These are phyloP conservation scores for Cryptus viduatorius DNA, from an alignment of 2,888 invertebrate genomes.

Conservation along the genomic window DNA sequence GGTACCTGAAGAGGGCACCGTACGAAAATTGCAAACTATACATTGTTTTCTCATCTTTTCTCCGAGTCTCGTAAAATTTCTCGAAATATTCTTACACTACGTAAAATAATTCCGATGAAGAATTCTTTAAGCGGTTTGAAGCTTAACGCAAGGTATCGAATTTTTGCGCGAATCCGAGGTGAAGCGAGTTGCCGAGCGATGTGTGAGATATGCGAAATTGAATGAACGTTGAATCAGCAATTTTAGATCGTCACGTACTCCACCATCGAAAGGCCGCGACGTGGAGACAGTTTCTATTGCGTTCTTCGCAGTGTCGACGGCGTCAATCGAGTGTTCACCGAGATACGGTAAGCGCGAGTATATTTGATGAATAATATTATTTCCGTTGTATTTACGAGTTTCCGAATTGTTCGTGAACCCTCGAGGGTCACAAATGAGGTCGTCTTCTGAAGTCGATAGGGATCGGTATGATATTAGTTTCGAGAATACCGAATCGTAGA, in stretches of 20 bases:
- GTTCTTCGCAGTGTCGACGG: slow-evolving; percentile 17
- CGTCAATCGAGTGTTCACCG: slow-evolving; percentile 6
- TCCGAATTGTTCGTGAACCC: not conserved
- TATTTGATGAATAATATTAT: not conserved
- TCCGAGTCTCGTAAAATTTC: not conserved
- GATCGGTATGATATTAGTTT: not conserved
- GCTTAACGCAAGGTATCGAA: not conserved
- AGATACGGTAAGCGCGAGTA: not conserved
- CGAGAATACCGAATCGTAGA: not conserved
- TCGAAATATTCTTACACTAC: not conserved
- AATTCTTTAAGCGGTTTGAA: not conserved
- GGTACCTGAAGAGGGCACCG: not conserved
- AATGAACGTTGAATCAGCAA: slow-evolving; percentile 78
- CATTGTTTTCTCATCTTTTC: not conserved
- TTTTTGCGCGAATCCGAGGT: not conserved
- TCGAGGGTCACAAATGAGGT: not conserved
- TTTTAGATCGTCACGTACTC: slow-evolving; percentile 69
- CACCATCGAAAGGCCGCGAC: slow-evolving; percentile 26
- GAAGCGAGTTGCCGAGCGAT: slow-evolving; percentile 58
- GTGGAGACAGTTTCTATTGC: slow-evolving; percentile 40
- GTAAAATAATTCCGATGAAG: not conserved
- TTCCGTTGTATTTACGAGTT: not conserved
- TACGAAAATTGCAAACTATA: not conserved
- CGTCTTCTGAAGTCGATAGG: not conserved
- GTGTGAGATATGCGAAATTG: slow-evolving; percentile 77